Base-by-base conservation (phyloP, 2,113 vertebrate species). In the Calyptomena viridis region DNA sequence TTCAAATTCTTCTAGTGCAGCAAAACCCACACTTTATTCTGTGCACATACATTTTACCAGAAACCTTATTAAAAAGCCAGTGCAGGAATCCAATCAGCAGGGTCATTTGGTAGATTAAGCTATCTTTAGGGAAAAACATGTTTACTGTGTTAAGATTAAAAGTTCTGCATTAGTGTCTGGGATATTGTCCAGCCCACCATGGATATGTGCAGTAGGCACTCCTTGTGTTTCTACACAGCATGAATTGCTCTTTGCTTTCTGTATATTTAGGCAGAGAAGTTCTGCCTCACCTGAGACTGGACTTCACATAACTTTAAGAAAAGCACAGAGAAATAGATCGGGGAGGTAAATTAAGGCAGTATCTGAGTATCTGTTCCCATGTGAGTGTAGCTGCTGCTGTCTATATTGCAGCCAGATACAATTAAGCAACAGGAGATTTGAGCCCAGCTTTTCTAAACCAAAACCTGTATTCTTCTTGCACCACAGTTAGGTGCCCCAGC, bases 101-200 rank as follows among this genome's bases (percentile, higher is more conserved):
- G 17, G 24, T 37, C 31, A 56, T 83, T 85, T 39, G 24, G 58
- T n/a, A 81, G 73, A 71, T 25, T 87, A 53, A 81, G 23, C 11
- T 88, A 56, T 55, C 63, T 89, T 71, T 47, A 67, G 73, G 50
- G 69, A 71, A 93, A 89, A 89, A 14, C 30, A 62, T 33, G 39
- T 87, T 94, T 87, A 75, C 42, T 84, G 47, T 7, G 3, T 47
- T 92, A 78, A 87, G 39, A 82, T 84, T 78, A 84, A 27, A 89
- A 93, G 39, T 62, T 46, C 44, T 49, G 6, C 0, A 0, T 55
- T 84, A 50, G 87, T 56, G 76, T 55, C 84, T 87, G 91, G 55
- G 91, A 94, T 47, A 27, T 28, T 84, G 59, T 86, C 59, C 90
- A 92, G 85, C 76, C 27, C 81, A 62, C 39, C 56, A 15, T 2